Evolutionary conservation across 2,888 invertebrate species (phyloP), one percentile per base, ranked within the genome.

Genomic region (Phalera bucephala): DNA sequence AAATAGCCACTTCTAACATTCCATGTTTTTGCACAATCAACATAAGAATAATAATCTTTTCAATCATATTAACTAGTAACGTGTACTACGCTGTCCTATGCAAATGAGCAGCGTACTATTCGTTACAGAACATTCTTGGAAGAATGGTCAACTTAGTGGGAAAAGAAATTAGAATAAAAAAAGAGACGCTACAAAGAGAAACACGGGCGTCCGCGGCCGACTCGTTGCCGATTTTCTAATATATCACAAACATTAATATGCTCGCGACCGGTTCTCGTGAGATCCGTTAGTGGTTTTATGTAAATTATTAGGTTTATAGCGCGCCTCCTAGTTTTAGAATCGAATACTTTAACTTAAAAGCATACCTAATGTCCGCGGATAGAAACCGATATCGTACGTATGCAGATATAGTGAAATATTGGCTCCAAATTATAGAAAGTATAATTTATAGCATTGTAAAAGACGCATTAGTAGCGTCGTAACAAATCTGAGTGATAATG

Each of bases 281-380:
- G 87, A 86, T 85, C 88, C 88, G 88, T 88, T 89, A 88, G 81
- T 78, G 78, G 86, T 77, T 82, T 82, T 87, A 88, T 88, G 87
- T 86, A 79, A 88, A 88, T 88, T 68, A 76, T 78, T 80, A 72
- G 61, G 78, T 86, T 86, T 82, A 83, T 83, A 73, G 78, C 58
- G 45, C 71, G 53, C 79, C 86, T 84, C 68, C 81, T 74, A 86
- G 83, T 80, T 85, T 29, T 76, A 80, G 78, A 85, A 83, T 80
- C 73, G 74, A 78, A 73, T 70, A 68, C 56, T 72, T 70, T 52
- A 66, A 64, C 69, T 58, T 74, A 77, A 76, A 69, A 72, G 58
- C 53, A 52, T 49, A 55, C 44, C 43, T 48, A 52, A 62, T 55
- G 52, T 57, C 59, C 40, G 33, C 35, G 49, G 45, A 36, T 56